Percentiles rank a stretch among this genome's conserved stretches.
Evolutionary conservation across 2,113 vertebrate species (phyloP).

Genomic region (Trinectes maculatus): DNA sequence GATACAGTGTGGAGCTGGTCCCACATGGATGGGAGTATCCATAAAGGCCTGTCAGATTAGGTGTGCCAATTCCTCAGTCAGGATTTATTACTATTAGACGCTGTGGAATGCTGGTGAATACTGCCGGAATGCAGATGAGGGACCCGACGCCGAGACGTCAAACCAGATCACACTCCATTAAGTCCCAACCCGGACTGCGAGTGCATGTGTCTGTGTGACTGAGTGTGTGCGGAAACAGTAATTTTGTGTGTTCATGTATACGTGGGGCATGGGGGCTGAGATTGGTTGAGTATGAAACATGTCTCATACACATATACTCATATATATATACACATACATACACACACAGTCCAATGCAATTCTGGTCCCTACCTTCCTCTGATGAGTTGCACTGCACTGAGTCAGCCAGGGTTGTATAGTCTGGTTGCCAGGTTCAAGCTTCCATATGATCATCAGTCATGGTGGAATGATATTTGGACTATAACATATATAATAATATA

Average conservation of each 20-base stretch:
- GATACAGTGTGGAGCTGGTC: constrained; percentile 46
- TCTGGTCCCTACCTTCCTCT: too few species aligned
- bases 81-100: constrained; percentile 70
- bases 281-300: not conserved
- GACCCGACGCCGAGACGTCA: constrained; percentile 49
- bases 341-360: too few species aligned
- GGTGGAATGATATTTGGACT: too few species aligned
- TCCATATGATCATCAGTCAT: too few species aligned
- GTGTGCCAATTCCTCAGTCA: constrained; percentile 67
- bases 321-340: too few species aligned
- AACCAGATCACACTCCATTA: constrained; percentile 75
- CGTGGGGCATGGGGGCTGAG: constrained; percentile 2
- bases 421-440: too few species aligned
- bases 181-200: constrained; percentile 35
- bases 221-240: constrained; percentile 3
- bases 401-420: too few species aligned
- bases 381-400: too few species aligned
- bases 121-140: constrained; percentile 73
- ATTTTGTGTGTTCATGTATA: constrained; percentile 32
- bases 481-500: too few species aligned
- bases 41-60: constrained; percentile 78
- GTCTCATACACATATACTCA: too few species aligned
- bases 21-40: constrained; percentile 63
- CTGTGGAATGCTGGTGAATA: constrained; percentile 42
- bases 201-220: constrained; percentile 1